Evolutionary conservation across 2,888 invertebrate genomes (phyloP), one percentile per base, ranked within the genome.

Genomic region (Temnothorax unifasciatus): DNA sequence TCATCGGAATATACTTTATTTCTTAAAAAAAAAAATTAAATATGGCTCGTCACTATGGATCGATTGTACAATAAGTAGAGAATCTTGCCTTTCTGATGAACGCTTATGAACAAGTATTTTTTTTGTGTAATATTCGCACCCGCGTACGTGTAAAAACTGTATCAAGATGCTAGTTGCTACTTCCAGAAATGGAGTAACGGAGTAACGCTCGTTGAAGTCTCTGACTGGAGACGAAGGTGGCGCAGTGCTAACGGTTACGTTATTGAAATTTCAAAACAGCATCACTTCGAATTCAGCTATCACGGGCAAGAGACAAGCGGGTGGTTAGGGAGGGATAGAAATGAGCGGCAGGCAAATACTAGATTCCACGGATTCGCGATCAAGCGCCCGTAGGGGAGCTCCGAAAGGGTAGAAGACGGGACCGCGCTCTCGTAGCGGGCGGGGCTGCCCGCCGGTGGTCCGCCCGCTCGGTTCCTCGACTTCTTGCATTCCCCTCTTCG

Each of bases 381-480:
- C 34, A 34, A 63, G 63, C 18, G 25, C 13, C 25, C 74, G 64
- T 44, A 64, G 85, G 71, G 77, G 75, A 71, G n/a, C 63, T 63
- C 69, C 74, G 74, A 76, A 68, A 83, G 83, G 71, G 69, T 74
- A 83, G 76, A 85, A 82, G 52, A 86, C 73, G 82, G 82, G 79
- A 88, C 85, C 83, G 84, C 83, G 85, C 83, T 83, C 82, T 83
- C 82, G 87, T 88, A 93, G 88, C 94, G 92, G 94, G 94, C 93
- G 94, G 94, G 92, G 93, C 92, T 90, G 91, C 83, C 87, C 88
- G 89, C 90, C 88, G 93, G 92, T 93, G 93, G 93, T 93, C 93
- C 92, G 93, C 92, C 93, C 93, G 86, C 82, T 74, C 81, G 90
- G 68, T 82, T 85, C 57, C 81, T 85, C 79, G 84, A 82, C 50